phyloP scores from a whole-genome alignment of 1,140 invertebrate species.

The Sinella curviseta region DNA sequence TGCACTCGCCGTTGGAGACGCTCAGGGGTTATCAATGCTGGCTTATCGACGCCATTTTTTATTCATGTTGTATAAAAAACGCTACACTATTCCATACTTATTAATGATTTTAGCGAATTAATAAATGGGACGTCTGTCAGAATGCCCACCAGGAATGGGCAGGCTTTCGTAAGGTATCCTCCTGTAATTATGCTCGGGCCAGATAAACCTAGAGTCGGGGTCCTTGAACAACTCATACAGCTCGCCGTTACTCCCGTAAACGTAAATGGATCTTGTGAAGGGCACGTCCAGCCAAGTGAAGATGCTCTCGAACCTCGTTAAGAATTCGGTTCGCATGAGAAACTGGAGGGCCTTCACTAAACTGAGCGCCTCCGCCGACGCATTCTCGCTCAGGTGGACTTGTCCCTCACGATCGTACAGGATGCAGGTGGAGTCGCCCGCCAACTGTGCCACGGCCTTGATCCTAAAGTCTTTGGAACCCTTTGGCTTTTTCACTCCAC shows the following conservation, averaged over 20 bases:
- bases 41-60: too few relatives aligned
- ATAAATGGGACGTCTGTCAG: too few relatives aligned
- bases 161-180: background rate
- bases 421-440: constrained; percentile 25
- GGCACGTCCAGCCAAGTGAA: constrained; percentile 38
- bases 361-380: background rate
- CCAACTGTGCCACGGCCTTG: constrained; percentile 28
- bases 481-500: background rate
- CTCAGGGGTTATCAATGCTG: too few relatives aligned
- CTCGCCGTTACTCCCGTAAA: constrained; percentile 39
- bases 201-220: background rate
- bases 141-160: too few relatives aligned
- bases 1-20: too few relatives aligned
- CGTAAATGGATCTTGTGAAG: constrained; percentile 20
- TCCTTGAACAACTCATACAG: constrained; percentile 32
- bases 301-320: constrained; percentile 19
- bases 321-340: constrained; percentile 29
- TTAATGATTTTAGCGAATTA: too few relatives aligned
- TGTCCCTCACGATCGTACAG: constrained; percentile 31
- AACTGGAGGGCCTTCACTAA: constrained; percentile 12
- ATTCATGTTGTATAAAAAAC: too few relatives aligned
- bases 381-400: background rate
- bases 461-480: background rate
- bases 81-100: too few relatives aligned
- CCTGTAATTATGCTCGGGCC: constrained; percentile 29